Evolutionary conservation across 2,113 vertebrate genomes (phyloP).

Genomic region (Aegotheles bennettii): DNA sequence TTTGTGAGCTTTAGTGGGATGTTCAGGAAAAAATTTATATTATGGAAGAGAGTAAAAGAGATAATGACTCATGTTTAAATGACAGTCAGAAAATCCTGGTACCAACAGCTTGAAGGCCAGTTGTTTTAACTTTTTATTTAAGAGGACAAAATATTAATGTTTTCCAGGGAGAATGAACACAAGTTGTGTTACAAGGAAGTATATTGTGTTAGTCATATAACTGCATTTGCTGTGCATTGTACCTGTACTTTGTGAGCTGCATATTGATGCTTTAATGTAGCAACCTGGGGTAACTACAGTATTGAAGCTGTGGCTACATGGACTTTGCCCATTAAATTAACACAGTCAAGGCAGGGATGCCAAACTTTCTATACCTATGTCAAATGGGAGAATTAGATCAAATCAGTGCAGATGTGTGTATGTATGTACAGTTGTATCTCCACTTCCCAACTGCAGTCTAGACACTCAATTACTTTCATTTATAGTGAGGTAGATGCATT

Average conservation of each 20-base stretch:
- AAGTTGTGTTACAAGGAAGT: background rate
- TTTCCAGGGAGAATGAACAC: background rate
- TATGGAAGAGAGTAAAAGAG: background rate
- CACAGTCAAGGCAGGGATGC: background rate
- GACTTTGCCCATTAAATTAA: background rate
- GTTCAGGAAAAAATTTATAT: background rate
- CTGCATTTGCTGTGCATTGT: background rate
- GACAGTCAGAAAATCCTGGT: background rate
- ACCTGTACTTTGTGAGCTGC: background rate
- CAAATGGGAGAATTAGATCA: background rate
- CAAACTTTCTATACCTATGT: background rate
- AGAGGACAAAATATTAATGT: background rate
- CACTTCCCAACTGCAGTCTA: background rate
- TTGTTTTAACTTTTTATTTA: background rate
- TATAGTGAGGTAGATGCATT: background rate
- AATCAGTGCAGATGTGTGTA: background rate
- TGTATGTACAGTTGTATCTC: background rate
- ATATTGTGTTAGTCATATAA: background rate
- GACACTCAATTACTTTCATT: background rate
- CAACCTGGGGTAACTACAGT: background rate
- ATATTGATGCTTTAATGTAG: background rate
- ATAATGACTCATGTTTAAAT: rapidly evolving
- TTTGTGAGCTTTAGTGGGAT: background rate
- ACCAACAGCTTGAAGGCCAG: background rate
- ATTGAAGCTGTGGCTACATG: background rate